Percentiles rank a stretch among this genome's conserved stretches.
phyloP scores from a whole-genome alignment of 2,888 invertebrate species.

The Helobdella robusta region DNA sequence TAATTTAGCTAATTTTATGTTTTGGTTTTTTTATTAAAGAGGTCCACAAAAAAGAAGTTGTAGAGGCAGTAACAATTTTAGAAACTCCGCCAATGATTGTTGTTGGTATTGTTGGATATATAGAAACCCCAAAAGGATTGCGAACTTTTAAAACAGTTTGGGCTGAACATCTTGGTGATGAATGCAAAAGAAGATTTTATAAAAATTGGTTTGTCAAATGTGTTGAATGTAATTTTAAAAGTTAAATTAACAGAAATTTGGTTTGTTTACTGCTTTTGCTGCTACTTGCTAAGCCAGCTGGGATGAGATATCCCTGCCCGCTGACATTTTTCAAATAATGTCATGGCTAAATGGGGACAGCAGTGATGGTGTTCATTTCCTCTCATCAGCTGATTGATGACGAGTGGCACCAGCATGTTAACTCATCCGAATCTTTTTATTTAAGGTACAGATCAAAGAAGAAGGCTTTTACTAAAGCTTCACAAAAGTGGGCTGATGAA shows the following conservation, averaged over 20 bases:
- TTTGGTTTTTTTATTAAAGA: constrained; percentile 57
- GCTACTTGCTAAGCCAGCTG: too few species aligned
- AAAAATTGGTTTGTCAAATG: constrained; percentile 81
- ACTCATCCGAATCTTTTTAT: constrained; percentile 16
- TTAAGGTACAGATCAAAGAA: constrained; percentile 97
- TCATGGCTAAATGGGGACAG: constrained; percentile 8
- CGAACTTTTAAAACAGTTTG: constrained; percentile 88
- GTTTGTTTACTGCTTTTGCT: not conserved
- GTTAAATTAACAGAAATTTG: not conserved
- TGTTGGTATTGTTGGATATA: constrained; percentile 95
- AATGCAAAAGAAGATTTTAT: constrained; percentile 95
- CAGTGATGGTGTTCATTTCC: constrained; percentile 9
- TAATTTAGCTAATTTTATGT: too few species aligned
- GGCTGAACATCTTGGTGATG: constrained; percentile 97
- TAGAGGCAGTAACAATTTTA: constrained; percentile 93
- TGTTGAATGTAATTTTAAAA: not conserved
- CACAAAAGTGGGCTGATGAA: constrained; percentile 97
- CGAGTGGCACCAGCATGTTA: not conserved
- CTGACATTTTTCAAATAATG: too few species aligned
- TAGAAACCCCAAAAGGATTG: constrained; percentile 93
- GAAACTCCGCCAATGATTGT: constrained; percentile 97
- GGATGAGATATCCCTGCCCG: too few species aligned
- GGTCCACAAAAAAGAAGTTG: constrained; percentile 98
- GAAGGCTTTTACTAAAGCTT: constrained; percentile 97
- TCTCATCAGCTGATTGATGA: constrained; percentile 13